These are phyloP conservation scores for Haliclona indistincta DNA, from an alignment of 37 sponge, comb jelly and placozoan species.

Conservation along the genomic window DNA sequence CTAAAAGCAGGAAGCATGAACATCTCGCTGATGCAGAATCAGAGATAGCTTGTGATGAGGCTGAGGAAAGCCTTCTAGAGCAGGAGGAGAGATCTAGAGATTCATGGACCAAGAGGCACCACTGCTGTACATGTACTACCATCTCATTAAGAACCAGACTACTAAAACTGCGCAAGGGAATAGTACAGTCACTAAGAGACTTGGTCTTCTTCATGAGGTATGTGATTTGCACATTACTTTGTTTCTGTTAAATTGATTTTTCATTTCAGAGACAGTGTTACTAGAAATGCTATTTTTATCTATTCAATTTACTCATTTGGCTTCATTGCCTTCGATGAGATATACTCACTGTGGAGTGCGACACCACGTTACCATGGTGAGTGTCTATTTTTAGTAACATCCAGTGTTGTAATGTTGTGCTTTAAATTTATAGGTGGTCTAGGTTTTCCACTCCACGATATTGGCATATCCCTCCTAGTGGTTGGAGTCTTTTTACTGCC, in stretches of 20 bases:
- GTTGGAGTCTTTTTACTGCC: slow-evolving; percentile 52
- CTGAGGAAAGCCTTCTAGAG: no score
- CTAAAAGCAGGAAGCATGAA: no score
- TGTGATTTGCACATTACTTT: slow-evolving; percentile 4
- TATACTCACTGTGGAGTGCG: slow-evolving; percentile 57
- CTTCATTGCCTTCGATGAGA: slow-evolving; percentile 72
- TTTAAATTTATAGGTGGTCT: slow-evolving; percentile 62
- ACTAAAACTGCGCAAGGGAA: no score
- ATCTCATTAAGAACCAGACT: no score
- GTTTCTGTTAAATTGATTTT: neutral
- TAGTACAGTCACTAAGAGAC: slow-evolving; percentile 14
- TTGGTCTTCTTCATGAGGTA: slow-evolving; percentile 43
- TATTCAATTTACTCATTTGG: slow-evolving; percentile 64
- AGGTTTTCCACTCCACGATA: slow-evolving; percentile 55
- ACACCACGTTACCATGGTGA: slow-evolving; percentile 51
- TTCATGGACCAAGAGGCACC: no score
- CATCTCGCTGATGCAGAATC: no score
- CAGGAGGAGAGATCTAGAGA: no score
- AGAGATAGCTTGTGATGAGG: no score
- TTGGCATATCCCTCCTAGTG: slow-evolving; percentile 57
- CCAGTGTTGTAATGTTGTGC: no score
- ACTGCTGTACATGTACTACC: no score
- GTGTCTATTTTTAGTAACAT: no score
- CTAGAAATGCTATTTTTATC: slow-evolving; percentile 22
- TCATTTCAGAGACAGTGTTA: slow-evolving; percentile 24